A percentile compares a stretch with the other conserved stretches of the same genome.
Conservation (phyloP, 2,888 invertebrate species). For the Ellobium chinense region DNA sequence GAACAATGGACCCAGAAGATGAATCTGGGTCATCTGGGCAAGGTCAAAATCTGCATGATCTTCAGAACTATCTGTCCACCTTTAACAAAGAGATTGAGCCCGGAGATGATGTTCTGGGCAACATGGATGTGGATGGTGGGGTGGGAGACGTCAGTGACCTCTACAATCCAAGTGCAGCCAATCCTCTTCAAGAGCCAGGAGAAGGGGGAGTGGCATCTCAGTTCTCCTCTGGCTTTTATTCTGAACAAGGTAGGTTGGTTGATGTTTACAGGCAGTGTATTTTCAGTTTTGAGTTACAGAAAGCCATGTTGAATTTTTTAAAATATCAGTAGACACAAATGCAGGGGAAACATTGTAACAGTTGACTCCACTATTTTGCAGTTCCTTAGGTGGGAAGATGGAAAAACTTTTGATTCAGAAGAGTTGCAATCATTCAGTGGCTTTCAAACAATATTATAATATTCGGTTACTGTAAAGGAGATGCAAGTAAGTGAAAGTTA, state of each 20-base stretch:
- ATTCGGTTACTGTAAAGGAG: too few species aligned
- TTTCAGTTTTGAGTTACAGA: too few species aligned
- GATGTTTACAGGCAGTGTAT: too few species aligned
- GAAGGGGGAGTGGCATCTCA: conserved; percentile 41
- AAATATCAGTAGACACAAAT: too few species aligned
- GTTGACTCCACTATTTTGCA: too few species aligned
- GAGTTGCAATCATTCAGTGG: too few species aligned
- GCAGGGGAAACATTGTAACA: too few species aligned
- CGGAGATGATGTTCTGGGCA: conserved; percentile 54
- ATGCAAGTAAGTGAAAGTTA: too few species aligned
- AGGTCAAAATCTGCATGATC: conserved; percentile 82
- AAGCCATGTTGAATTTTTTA: too few species aligned
- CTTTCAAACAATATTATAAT: too few species aligned
- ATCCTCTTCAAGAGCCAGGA: conserved; percentile 28
- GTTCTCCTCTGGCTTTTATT: conserved; percentile 51
- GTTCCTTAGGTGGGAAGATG: too few species aligned
- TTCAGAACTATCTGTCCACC: conserved; percentile 89
- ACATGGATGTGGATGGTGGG: conserved; percentile 46
- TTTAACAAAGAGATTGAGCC: conserved; percentile 89
- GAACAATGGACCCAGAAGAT: conserved; percentile 44
- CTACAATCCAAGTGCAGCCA: conserved; percentile 8
- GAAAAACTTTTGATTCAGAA: too few species aligned
- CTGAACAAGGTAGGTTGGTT: conserved; percentile 49
- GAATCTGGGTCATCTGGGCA: conserved; percentile 38
- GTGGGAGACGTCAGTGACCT: conserved; percentile 32